Conservation (phyloP, 2,113 vertebrate species). For the Fregata magnificens region DNA sequence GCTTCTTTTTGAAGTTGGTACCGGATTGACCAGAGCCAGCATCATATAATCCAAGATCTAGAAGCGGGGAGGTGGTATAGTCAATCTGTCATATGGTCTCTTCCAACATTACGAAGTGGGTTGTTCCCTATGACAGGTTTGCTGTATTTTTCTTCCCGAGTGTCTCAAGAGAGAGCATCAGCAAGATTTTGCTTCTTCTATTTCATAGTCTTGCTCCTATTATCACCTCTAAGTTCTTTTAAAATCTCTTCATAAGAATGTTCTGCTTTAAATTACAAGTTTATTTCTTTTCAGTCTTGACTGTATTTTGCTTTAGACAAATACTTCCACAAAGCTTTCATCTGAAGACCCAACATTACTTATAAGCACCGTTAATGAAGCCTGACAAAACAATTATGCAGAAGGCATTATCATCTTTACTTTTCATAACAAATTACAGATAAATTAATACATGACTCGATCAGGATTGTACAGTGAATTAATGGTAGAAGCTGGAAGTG, state of each 20-base stretch:
- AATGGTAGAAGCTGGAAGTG: neutral
- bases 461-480: neutral
- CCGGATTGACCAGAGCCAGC: neutral
- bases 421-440: neutral
- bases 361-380: neutral
- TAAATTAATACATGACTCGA: neutral
- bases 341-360: neutral
- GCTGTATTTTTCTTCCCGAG: neutral
- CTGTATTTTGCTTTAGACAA: neutral
- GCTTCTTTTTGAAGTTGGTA: neutral
- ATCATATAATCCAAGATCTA: neutral
- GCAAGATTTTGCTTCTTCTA: neutral
- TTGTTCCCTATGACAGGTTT: neutral
- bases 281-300: neutral
- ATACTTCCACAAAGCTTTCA: neutral
- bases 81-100: neutral
- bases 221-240: neutral
- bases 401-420: neutral
- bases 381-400: neutral
- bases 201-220: neutral
- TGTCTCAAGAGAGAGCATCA: neutral
- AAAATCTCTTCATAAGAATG: neutral
- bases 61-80: neutral
- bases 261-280: slow-evolving; percentile 8
- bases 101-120: neutral